A percentile compares a stretch with the other conserved stretches of the same genome.
Conservation (phyloP, 2,888 invertebrate genomes). For the Hypercompe scribonia region DNA sequence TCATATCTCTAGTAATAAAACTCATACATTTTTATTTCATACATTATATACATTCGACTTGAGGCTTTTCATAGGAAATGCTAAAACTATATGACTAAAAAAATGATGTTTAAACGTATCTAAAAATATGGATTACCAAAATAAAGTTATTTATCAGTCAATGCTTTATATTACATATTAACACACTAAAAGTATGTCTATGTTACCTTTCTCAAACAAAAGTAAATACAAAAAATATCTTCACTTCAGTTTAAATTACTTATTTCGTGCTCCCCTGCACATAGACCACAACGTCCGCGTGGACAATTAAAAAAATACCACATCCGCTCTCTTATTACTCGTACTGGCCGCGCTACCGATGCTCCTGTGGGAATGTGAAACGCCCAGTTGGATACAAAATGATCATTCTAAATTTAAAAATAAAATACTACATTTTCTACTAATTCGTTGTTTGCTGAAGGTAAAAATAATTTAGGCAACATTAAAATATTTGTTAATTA, state of each 20-base stretch:
- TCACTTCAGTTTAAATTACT: not conserved
- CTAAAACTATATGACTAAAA: not conserved
- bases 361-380: not conserved
- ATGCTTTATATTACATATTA: not conserved
- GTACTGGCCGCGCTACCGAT: not conserved
- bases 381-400: not conserved
- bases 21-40: not conserved
- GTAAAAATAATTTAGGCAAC: not conserved
- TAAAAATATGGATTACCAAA: not conserved
- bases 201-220: not conserved
- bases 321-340: not conserved
- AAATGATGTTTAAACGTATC: not conserved
- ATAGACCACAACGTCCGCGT: constrained; percentile 1
- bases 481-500: not conserved
- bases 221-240: not conserved
- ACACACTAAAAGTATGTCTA: not conserved
- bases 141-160: not conserved
- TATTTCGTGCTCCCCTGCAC: constrained; percentile 3
- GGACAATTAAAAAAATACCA: constrained; percentile 1
- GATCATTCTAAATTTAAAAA: not conserved
- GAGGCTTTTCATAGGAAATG: not conserved
- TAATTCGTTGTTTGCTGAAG: not conserved
- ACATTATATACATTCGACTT: not conserved
- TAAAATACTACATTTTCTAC: not conserved
- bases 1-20: not conserved